phyloP scores from a whole-genome alignment of 2,888 invertebrate genomes.

The Zaprionus obscuricornis region DNA sequence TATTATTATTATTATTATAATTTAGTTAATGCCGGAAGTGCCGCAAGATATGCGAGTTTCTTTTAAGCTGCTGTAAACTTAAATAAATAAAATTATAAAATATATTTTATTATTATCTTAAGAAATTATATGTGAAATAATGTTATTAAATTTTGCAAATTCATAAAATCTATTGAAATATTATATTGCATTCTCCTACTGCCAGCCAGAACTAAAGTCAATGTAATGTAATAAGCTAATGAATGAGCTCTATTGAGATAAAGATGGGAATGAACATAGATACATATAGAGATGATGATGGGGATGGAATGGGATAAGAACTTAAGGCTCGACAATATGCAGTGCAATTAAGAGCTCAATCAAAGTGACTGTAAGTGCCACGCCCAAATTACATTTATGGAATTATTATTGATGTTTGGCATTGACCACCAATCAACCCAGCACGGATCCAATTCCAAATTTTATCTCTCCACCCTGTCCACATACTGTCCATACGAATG shows the following conservation, averaged over 20 bases:
- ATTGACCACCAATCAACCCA: conserved; percentile 65
- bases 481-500: conserved; percentile 38
- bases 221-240: conserved; percentile 56
- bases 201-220: conserved; percentile 32
- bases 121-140: too few relatives aligned
- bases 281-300: too few relatives aligned
- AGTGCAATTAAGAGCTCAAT: conserved; percentile 78
- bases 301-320: conserved; percentile 8
- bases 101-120: too few relatives aligned
- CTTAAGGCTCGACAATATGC: conserved; percentile 63
- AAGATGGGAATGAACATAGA: conserved; percentile 23
- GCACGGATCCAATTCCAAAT: conserved; percentile 11
- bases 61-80: too few relatives aligned
- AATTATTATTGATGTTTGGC: conserved; percentile 77
- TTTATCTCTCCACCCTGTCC: not conserved
- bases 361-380: conserved; percentile 60
- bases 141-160: too few relatives aligned
- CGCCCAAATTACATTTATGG: conserved; percentile 73
- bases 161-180: too few relatives aligned
- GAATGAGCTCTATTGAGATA: conserved; percentile 1
- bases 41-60: not conserved
- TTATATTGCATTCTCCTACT: too few relatives aligned
- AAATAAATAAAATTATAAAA: too few relatives aligned
- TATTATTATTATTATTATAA: conserved; percentile 6
- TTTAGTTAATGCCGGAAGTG: conserved; percentile 24